A percentile compares a stretch with the other conserved stretches of the same genome.
phyloP scores from a whole-genome alignment of 2,113 vertebrate genomes.

The Phalacrocorax carbo region DNA sequence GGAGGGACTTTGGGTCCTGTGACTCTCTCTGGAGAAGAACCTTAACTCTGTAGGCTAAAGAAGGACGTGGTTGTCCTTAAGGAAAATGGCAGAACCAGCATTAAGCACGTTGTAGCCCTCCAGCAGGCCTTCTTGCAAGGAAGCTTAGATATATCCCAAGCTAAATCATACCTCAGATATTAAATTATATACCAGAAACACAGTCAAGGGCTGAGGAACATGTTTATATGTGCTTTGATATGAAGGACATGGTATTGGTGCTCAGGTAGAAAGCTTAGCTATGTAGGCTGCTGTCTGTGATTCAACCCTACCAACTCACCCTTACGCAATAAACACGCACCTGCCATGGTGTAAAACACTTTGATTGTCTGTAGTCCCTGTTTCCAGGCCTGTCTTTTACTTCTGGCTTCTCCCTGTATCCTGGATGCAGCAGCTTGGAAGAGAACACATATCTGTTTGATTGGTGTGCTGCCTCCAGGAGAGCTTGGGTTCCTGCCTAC shows the following conservation, averaged over 20 bases:
- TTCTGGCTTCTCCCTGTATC: not conserved
- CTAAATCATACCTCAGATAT: not conserved
- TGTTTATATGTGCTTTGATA: not conserved
- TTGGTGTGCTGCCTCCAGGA: not conserved
- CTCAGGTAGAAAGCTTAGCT: not conserved
- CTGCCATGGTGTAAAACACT: not conserved
- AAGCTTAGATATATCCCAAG: not conserved
- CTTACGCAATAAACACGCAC: not conserved
- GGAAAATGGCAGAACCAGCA: not conserved
- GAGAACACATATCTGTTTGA: not conserved
- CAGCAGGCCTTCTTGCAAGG: not conserved
- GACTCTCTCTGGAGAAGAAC: not conserved
- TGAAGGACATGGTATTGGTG: not conserved
- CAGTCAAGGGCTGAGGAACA: not conserved
- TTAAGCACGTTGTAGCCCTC: not conserved
- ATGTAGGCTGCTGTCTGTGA: not conserved
- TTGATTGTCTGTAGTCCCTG: not conserved
- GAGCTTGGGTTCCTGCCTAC: not conserved
- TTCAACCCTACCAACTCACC: not conserved
- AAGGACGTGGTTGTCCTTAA: not conserved
- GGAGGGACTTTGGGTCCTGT: not conserved
- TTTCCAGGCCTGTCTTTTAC: not conserved
- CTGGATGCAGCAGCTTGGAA: not conserved
- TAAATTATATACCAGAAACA: not conserved
- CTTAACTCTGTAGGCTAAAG: not conserved